Conservation (phyloP, 2,888 invertebrate genomes). For the Eremobia ochroleuca region DNA sequence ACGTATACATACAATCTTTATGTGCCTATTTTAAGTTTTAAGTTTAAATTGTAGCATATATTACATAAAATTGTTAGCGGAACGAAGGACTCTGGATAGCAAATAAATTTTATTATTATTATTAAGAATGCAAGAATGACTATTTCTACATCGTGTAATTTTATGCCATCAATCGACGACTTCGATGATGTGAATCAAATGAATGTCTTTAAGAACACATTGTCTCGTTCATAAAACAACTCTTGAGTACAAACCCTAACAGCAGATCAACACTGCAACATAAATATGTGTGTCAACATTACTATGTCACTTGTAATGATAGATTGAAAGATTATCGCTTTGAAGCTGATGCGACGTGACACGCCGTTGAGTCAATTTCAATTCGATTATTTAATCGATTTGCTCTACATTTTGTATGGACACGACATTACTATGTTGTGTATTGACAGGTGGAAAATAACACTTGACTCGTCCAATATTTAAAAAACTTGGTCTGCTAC, state of each 20-base stretch:
- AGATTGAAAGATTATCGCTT: conserved; percentile 57
- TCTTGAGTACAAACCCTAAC: conserved; percentile 34
- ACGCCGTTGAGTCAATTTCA: conserved; percentile 40
- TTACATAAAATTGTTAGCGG: too few relatives aligned
- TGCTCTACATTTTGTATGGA: conserved; percentile 31
- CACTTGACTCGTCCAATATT: neutral
- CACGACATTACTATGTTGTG: conserved; percentile 33
- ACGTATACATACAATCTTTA: too few relatives aligned
- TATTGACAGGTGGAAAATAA: conserved; percentile 25
- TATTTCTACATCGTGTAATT: neutral
- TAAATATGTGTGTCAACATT: conserved; percentile 47
- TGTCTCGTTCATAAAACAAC: neutral
- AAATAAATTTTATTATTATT: too few relatives aligned
- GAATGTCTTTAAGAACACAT: neutral
- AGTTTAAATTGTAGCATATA: too few relatives aligned
- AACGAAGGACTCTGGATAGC: too few relatives aligned
- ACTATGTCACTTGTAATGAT: conserved; percentile 50
- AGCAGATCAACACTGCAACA: conserved; percentile 5
- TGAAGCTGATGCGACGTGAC: conserved; percentile 31
- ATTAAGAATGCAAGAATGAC: neutral
- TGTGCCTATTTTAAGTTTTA: too few relatives aligned
- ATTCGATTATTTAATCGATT: conserved; percentile 50
- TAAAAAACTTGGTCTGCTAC: too few relatives aligned
- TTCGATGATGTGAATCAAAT: neutral
- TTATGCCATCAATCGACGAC: neutral